Evolutionary conservation across 2,888 invertebrate species (phyloP).

Genomic region (Seladonia tumulorum): DNA sequence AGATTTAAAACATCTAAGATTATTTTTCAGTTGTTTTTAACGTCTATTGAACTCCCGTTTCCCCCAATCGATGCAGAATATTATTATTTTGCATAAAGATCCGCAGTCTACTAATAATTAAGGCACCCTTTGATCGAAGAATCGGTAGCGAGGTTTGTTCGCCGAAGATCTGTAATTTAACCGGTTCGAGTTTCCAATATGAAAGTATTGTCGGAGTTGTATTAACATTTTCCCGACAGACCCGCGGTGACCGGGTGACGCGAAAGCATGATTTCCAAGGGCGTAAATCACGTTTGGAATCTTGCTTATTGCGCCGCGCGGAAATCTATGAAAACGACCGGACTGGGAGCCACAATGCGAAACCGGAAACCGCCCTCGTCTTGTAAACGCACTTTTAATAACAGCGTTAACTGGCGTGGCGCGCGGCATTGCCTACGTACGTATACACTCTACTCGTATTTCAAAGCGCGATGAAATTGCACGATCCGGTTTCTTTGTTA

Average conservation of each 20-base stretch:
- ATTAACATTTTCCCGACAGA: slow-evolving; percentile 38
- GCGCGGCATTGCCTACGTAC: slow-evolving; percentile 38
- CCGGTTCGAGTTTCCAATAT: slow-evolving; percentile 48
- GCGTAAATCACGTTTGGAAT: slow-evolving; percentile 66
- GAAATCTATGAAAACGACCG: slow-evolving; percentile 57
- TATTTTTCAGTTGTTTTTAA: too few relatives aligned
- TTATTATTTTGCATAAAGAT: too few relatives aligned
- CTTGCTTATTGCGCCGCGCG: slow-evolving; percentile 59
- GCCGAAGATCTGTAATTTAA: slow-evolving; percentile 56
- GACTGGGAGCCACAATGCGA: slow-evolving; percentile 44
- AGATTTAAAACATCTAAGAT: too few relatives aligned
- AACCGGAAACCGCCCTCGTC: slow-evolving; percentile 44
- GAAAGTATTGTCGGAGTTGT: slow-evolving; percentile 37
- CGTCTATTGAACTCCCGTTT: too few relatives aligned
- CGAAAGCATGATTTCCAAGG: slow-evolving; percentile 57
- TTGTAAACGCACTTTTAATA: slow-evolving; percentile 58
- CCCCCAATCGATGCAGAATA: too few relatives aligned
- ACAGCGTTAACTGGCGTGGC: slow-evolving; percentile 54
- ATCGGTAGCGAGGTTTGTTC: slow-evolving; percentile 12
- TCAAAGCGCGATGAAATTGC: slow-evolving; percentile 55
- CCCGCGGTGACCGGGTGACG: slow-evolving; percentile 52
- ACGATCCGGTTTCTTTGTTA: slow-evolving; percentile 50
- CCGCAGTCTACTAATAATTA: background rate
- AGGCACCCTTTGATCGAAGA: background rate
- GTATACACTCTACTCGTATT: slow-evolving; percentile 37